Evolutionary conservation across 2,888 invertebrate species (phyloP).

Genomic region (Drosophila engyochracea): DNA sequence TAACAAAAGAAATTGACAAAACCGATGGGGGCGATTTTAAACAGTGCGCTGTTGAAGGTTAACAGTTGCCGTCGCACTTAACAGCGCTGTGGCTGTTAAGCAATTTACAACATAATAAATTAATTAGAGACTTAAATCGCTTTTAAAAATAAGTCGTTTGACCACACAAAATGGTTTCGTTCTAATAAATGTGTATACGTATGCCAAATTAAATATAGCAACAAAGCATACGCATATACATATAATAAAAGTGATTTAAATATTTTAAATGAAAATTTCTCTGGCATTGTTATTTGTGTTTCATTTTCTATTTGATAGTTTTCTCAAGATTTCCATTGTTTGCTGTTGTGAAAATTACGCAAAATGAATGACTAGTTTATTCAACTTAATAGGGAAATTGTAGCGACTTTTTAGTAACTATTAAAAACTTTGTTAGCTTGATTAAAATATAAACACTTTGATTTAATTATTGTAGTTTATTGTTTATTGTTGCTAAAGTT

Average conservation of each 20-base stretch:
- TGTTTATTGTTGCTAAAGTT: slow-evolving; percentile 24
- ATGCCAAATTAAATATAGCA: slow-evolving; percentile 5
- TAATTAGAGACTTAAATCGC: slow-evolving; percentile 24
- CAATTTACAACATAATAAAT: slow-evolving; percentile 26
- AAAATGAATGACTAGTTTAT: neutral
- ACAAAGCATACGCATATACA: neutral
- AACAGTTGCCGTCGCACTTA: slow-evolving; percentile 35
- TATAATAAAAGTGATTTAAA: neutral
- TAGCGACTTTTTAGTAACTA: neutral
- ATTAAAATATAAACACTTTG: slow-evolving; percentile 17
- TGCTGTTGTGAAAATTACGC: slow-evolving; percentile 14
- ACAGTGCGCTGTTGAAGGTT: slow-evolving; percentile 41
- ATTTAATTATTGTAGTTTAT: slow-evolving; percentile 4
- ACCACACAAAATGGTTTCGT: neutral
- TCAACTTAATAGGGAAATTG: slow-evolving; percentile 5
- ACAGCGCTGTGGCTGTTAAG: slow-evolving; percentile 35
- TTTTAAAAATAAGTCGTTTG: slow-evolving; percentile 2
- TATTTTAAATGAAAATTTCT: neutral
- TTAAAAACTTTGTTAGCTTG: slow-evolving; percentile 5
- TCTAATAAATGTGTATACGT: neutral
- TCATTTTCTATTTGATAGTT: slow-evolving; percentile 10
- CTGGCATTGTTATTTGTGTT: neutral
- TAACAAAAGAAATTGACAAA: slow-evolving; percentile 66
- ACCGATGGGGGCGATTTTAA: slow-evolving; percentile 13
- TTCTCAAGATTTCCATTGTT: slow-evolving; percentile 27